A percentile compares a stretch with the other conserved stretches of the same genome.
Conservation (phyloP, 2,113 vertebrate species). For the Eurypyga helias region DNA sequence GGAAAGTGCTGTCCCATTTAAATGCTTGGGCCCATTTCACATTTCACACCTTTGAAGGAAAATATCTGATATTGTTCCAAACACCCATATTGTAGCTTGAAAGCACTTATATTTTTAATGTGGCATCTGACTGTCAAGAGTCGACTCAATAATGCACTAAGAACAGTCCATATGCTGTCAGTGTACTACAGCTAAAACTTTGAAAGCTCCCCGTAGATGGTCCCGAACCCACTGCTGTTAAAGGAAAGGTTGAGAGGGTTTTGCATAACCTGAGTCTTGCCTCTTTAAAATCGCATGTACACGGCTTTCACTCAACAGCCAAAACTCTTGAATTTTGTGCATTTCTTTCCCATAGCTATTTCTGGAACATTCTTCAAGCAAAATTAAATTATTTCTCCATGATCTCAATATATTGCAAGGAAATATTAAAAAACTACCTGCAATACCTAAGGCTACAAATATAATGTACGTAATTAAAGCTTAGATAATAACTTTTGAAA, state of each 20-base stretch:
- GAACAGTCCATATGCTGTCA: background rate
- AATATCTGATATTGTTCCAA: background rate
- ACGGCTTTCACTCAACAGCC: background rate
- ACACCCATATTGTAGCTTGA: background rate
- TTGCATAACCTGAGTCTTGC: background rate
- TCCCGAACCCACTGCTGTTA: background rate
- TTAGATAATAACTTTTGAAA: slow-evolving; percentile 48
- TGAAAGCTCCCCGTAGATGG: background rate
- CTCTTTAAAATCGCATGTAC: background rate
- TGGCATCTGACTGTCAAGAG: background rate
- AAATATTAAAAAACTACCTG: slow-evolving; percentile 33
- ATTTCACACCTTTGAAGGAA: background rate
- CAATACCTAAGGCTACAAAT: slow-evolving; percentile 40
- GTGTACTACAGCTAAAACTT: background rate
- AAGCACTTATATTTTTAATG: background rate
- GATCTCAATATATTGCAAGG: slow-evolving; percentile 9
- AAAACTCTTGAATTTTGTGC: background rate
- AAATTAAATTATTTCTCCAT: background rate
- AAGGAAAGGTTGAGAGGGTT: background rate
- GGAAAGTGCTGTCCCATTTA: background rate
- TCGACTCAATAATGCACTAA: background rate
- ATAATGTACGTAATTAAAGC: slow-evolving; percentile 46
- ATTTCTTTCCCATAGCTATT: background rate
- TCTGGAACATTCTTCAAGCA: background rate
- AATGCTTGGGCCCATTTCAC: background rate